Evolutionary conservation across 2,113 vertebrate species (phyloP).

Genomic region (Panthera leo): DNA sequence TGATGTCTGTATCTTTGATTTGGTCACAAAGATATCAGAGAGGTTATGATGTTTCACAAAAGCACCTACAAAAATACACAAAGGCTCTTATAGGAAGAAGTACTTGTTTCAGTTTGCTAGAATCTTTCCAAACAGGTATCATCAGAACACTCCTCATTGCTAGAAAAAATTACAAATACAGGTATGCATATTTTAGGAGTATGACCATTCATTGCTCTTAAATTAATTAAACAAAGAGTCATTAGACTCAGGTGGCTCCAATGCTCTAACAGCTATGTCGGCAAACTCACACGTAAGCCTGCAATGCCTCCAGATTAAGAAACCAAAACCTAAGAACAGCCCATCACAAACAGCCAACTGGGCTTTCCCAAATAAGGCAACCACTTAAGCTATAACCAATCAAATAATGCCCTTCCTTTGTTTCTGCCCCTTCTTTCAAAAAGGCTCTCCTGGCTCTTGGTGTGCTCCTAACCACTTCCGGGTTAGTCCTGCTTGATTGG

Average conservation of each 20-base stretch:
- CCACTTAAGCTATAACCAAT: neutral
- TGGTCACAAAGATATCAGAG: neutral
- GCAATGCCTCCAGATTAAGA: neutral
- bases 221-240: neutral
- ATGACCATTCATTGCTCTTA: neutral
- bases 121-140: neutral
- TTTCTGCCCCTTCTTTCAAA: neutral
- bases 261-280: neutral
- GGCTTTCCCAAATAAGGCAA: neutral
- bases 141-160: neutral
- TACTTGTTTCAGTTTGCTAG: neutral
- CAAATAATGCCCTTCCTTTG: neutral
- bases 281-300: neutral
- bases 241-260: neutral
- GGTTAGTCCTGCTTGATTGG: neutral
- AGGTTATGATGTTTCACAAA: accelerated
- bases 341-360: neutral
- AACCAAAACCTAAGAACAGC: neutral
- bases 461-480: neutral
- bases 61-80: neutral
- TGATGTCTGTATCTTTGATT: neutral
- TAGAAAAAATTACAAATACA: neutral
- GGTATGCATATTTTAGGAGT: neutral
- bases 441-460: neutral
- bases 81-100: neutral